A percentile compares a stretch with the other conserved stretches of the same genome.
Conservation (phyloP, 2,888 invertebrate genomes). For the Drosophila tanythrix region DNA sequence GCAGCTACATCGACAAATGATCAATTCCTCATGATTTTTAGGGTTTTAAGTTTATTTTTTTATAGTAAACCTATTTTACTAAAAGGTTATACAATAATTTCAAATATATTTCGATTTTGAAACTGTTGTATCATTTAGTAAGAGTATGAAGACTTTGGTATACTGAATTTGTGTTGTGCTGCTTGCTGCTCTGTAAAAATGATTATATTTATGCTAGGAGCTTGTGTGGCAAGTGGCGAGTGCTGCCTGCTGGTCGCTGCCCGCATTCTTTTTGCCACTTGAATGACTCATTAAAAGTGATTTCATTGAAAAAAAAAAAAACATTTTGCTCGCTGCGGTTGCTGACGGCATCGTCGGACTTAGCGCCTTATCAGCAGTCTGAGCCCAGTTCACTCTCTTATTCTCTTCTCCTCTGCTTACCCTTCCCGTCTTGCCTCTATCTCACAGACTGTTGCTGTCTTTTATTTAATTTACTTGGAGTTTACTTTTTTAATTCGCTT, state of each 20-base stretch:
- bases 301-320: conserved; percentile 66
- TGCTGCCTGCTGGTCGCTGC: conserved; percentile 20
- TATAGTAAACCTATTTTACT: no score
- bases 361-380: conserved; percentile 58
- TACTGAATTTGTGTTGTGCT: conserved; percentile 20
- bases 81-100: no score
- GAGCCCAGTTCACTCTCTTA: conserved; percentile 26
- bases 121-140: neutral
- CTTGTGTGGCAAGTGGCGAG: conserved; percentile 44
- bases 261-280: conserved; percentile 70
- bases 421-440: conserved; percentile 8
- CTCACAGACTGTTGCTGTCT: conserved; percentile 18
- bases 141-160: conserved; percentile 11
- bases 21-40: neutral
- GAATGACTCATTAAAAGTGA: conserved; percentile 81
- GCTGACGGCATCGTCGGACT: conserved; percentile 59
- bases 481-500: conserved; percentile 79
- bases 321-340: conserved; percentile 71
- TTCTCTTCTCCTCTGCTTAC: conserved; percentile 3
- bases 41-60: neutral
- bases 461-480: conserved; percentile 76
- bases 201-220: conserved; percentile 65
- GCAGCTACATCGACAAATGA: neutral
- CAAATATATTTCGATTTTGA: neutral
- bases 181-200: conserved; percentile 67